Evolutionary conservation across 2,888 invertebrate genomes (phyloP).

Genomic region (Augiades crinisus): DNA sequence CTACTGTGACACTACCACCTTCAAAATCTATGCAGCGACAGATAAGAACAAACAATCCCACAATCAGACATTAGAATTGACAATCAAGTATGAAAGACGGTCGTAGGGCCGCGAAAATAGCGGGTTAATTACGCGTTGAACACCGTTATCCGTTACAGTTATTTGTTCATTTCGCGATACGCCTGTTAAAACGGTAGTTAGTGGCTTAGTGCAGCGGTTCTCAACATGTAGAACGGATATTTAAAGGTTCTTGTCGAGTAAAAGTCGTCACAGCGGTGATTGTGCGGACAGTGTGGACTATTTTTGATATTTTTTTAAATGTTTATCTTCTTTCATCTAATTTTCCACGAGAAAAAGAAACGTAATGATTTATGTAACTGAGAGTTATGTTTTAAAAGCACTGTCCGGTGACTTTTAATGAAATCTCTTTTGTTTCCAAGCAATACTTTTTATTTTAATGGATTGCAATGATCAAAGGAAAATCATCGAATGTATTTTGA

Average conservation of each 20-base stretch:
- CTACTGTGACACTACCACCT: too few species aligned
- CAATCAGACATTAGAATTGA: conserved; percentile 4
- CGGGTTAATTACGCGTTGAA: conserved; percentile 30
- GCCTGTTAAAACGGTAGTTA: conserved; percentile 27
- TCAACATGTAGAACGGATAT: background rate
- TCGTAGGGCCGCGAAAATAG: conserved; percentile 17
- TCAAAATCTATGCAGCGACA: too few species aligned
- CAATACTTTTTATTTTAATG: too few species aligned
- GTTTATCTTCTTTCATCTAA: too few species aligned
- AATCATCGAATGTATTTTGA: too few species aligned
- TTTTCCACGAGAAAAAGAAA: too few species aligned
- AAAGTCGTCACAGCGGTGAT: background rate
- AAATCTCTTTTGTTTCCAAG: background rate
- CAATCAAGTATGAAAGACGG: background rate
- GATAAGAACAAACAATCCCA: too few species aligned
- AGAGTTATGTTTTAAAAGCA: background rate
- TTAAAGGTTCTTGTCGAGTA: background rate
- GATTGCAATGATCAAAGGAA: too few species aligned
- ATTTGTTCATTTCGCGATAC: conserved; percentile 28
- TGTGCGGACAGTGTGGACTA: too few species aligned
- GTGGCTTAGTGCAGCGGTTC: conserved; percentile 13
- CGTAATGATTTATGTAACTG: background rate
- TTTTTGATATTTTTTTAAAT: too few species aligned
- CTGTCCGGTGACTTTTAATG: too few species aligned
- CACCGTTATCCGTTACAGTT: conserved; percentile 32